Base-by-base conservation (phyloP, 2,113 vertebrate species). In the Tragulus kanchil region DNA sequence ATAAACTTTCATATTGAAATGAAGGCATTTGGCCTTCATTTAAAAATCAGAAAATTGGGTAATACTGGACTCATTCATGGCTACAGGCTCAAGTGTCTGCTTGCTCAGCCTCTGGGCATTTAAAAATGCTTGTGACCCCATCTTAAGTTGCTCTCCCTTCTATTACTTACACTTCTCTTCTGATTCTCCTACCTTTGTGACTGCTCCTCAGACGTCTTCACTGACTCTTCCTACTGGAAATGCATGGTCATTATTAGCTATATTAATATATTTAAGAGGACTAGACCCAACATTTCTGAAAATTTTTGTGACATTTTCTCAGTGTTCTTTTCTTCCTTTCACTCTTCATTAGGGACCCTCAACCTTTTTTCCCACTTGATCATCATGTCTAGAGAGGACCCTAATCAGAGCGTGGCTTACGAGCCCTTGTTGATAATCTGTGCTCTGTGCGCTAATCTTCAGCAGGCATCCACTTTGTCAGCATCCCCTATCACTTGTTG, bases 1-100 rank as follows among this genome's bases (percentile, higher is more conserved):
- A 54, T 45, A 52, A 42, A 25, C n/a, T 86, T 94, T 87, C 28
- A 52, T 96, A 19, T 83, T 90, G 62, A 96, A 77, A 28, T 81
- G 50, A 85, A 10, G 10, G 17, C 61, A 31, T 89, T 28, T 65
- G 26, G n/a, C 21, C 61, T 89, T 5, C 83, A 28, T 93, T 85
- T 26, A 50, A 90, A 86, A 83, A 85, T 92, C 50, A 89, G 67
- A 78, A 84, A 48, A 61, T 85, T 8, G 52, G 45, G 26, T 21
- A 64, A 3, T 85, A 58, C 23, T 85, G 65, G 16, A 77, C 42
- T 90, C 26, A 77, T 16, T 3, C 45, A 3, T 71, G 65, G 45
- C 8, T 52, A 21, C 7, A 28, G 36, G n/a, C 28, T 84, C 21
- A 93, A 84, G 56, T 45, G 62, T 21, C 62, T 90, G 15, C 54